phyloP scores from a whole-genome alignment of 2,113 vertebrate genomes.

The Sylvietta virens region DNA sequence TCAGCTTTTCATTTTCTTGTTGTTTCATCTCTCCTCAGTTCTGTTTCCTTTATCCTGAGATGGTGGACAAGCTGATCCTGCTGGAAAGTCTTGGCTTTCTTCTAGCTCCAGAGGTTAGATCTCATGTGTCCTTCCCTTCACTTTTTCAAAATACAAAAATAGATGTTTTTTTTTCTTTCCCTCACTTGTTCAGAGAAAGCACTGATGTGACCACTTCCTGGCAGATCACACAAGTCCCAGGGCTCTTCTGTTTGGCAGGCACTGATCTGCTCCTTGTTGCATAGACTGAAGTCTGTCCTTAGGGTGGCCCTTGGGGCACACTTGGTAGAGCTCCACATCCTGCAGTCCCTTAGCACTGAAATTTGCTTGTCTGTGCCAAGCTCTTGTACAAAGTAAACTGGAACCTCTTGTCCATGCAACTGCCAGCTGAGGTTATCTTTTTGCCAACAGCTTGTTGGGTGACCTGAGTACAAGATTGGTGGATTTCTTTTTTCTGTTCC shows the following conservation, averaged over 20 bases:
- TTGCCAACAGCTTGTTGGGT: not conserved
- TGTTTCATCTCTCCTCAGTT: slow-evolving; percentile 72
- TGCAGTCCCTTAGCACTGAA: not conserved
- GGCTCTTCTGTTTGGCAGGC: not conserved
- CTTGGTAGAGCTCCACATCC: not conserved
- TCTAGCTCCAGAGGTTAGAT: slow-evolving; percentile 61
- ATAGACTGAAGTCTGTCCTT: not conserved
- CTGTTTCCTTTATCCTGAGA: slow-evolving; percentile 84
- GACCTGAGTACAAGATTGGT: not conserved
- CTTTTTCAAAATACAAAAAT: not conserved
- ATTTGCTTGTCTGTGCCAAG: not conserved
- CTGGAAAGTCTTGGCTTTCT: slow-evolving; percentile 79
- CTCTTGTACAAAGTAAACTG: not conserved
- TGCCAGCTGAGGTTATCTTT: not conserved
- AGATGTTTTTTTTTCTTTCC: not conserved
- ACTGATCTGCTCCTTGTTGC: not conserved
- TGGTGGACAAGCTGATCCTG: slow-evolving; percentile 84
- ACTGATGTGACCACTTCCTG: not conserved
- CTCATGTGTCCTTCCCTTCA: not conserved
- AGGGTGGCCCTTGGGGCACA: not conserved
- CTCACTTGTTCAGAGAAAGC: not conserved
- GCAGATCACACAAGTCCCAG: not conserved
- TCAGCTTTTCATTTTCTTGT: not conserved
- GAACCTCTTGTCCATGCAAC: not conserved
- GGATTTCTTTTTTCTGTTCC: not conserved